phyloP scores from a whole-genome alignment of 2,113 vertebrate species.

The Etheostoma spectabile region DNA sequence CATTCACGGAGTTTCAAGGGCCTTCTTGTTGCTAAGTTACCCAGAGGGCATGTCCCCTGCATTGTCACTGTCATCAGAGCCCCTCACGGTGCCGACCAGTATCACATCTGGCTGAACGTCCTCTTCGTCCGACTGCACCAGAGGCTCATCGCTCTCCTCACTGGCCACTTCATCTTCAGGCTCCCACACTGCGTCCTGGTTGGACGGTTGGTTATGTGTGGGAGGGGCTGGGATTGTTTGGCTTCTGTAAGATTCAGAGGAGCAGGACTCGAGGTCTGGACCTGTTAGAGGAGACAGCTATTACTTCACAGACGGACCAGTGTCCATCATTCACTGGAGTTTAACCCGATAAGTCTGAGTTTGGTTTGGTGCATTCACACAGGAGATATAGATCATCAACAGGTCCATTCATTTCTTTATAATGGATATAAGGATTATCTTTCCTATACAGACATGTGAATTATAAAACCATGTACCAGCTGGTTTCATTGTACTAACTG shows the following conservation, averaged over 20 bases:
- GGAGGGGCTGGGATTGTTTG: conserved; percentile 54
- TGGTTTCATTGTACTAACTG: too few species aligned
- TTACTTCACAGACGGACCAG: not conserved
- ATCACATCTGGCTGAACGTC: conserved; percentile 90
- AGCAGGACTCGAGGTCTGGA: conserved; percentile 75
- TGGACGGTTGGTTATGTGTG: conserved; percentile 66
- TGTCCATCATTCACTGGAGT: too few species aligned
- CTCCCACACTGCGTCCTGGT: conserved; percentile 52
- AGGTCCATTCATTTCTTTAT: not conserved
- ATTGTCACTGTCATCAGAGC: conserved; percentile 91
- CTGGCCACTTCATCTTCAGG: conserved; percentile 70
- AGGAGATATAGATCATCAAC: not conserved
- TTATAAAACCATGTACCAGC: too few species aligned
- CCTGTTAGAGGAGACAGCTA: conserved; percentile 76
- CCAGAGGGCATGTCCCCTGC: conserved; percentile 51
- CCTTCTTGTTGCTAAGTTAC: conserved; percentile 12
- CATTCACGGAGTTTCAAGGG: not conserved
- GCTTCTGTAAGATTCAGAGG: conserved; percentile 81
- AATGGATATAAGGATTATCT: not conserved
- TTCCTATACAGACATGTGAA: too few species aligned
- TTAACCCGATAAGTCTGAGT: too few species aligned
- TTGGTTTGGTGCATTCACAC: not conserved
- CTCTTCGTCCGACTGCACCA: conserved; percentile 93
- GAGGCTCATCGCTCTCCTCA: conserved; percentile 79
- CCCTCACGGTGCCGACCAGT: conserved; percentile 74